Evolutionary conservation across 2,888 invertebrate species (phyloP).

Genomic region (Aphodius granarius): DNA sequence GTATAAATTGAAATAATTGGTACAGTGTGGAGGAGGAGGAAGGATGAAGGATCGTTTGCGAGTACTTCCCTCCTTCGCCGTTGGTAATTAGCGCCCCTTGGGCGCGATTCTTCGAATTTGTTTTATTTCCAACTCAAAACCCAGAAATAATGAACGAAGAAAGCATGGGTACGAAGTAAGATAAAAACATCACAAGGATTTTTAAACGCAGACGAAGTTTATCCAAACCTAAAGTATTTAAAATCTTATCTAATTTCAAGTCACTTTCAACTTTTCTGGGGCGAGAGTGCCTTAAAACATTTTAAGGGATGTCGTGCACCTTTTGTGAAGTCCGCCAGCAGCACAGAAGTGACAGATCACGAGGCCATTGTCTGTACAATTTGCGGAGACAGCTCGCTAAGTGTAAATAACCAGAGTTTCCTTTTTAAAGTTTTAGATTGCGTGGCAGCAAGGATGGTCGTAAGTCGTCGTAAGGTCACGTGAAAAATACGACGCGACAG

Average conservation of each 20-base stretch:
- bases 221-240: neutral
- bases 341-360: neutral
- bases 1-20: slow-evolving; percentile 37
- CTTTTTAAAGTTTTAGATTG: neutral
- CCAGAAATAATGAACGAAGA: slow-evolving; percentile 34
- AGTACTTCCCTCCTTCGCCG: neutral
- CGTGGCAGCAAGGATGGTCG: neutral
- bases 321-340: neutral
- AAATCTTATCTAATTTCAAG: neutral
- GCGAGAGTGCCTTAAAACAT: neutral
- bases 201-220: no score
- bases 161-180: no score
- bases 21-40: no score
- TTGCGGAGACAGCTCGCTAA: neutral
- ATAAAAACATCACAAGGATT: no score
- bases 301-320: neutral
- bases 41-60: neutral
- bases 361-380: neutral
- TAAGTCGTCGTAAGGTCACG: neutral
- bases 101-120: neutral
- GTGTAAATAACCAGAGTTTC: neutral
- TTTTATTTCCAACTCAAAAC: slow-evolving; percentile 30
- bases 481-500: neutral
- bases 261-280: neutral
- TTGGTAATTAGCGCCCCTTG: neutral